A percentile compares a stretch with the other conserved stretches of the same genome.
Conservation (phyloP, 23 tunicate genomes). For the Ciona savignyi region DNA sequence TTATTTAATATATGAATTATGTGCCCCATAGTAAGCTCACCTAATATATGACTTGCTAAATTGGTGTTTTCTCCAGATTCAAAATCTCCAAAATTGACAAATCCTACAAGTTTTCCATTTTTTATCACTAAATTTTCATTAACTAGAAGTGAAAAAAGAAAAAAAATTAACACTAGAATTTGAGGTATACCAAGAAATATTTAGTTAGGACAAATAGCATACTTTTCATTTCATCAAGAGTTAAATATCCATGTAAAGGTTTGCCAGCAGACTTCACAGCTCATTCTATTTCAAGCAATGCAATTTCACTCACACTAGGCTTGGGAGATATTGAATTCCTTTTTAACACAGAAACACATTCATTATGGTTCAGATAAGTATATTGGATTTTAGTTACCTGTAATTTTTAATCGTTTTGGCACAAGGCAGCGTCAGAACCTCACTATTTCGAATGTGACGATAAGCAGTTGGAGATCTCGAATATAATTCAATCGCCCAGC, state of each 20-base stretch:
- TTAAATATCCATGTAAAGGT: slow-evolving; percentile 2
- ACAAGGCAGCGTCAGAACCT: slow-evolving; percentile 4
- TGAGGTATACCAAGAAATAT: too few species aligned
- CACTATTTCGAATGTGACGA: slow-evolving; percentile 7
- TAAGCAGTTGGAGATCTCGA: slow-evolving; percentile 27
- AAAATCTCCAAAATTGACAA: slow-evolving; percentile 16
- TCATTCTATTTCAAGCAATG: slow-evolving; percentile 6
- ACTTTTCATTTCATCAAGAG: slow-evolving; percentile 42
- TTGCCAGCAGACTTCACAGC: background rate
- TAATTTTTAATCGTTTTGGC: slow-evolving; percentile 6
- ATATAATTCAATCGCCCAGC: slow-evolving; percentile 30
- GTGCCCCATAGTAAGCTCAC: too few species aligned
- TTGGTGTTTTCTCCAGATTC: background rate
- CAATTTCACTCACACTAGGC: slow-evolving; percentile 16
- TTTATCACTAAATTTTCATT: slow-evolving; percentile 26
- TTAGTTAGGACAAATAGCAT: too few species aligned
- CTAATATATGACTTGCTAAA: slow-evolving; percentile 19
- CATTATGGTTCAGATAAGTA: background rate
- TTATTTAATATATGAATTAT: too few species aligned
- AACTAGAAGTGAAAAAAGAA: too few species aligned
- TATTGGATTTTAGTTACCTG: background rate
- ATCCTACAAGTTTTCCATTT: slow-evolving; percentile 33
- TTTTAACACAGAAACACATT: background rate
- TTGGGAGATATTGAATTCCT: slow-evolving; percentile 25
- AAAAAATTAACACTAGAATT: too few species aligned